A percentile compares a stretch with the other conserved stretches of the same genome.
These are phyloP conservation scores for Nephrotoma guestfalica DNA, from an alignment of 2,888 invertebrate genomes.

Conservation along the genomic window DNA sequence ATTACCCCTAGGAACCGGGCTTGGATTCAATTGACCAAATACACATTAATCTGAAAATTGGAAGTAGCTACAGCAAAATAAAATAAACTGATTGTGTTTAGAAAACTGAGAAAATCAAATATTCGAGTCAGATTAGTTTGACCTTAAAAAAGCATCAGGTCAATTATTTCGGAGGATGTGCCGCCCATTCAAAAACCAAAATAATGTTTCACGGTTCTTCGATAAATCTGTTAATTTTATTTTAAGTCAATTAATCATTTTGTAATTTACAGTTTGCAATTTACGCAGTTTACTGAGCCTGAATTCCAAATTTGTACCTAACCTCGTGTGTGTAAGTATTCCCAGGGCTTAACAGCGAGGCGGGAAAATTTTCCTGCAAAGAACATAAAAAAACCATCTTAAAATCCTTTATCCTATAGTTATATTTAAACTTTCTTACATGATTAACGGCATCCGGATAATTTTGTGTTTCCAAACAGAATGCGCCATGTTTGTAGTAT, in stretches of 20 bases:
- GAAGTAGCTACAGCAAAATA: too few species aligned
- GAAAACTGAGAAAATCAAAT: too few species aligned
- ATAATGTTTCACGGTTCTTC: too few species aligned
- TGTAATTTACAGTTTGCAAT: background rate
- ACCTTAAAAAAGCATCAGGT: too few species aligned
- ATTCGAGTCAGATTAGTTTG: too few species aligned
- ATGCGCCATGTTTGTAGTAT: slow-evolving; percentile 64
- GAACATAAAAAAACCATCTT: slow-evolving; percentile 1
- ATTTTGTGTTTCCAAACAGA: slow-evolving; percentile 85
- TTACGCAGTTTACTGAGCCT: background rate
- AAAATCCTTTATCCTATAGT: background rate
- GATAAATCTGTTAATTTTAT: too few species aligned
- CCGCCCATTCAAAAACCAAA: too few species aligned
- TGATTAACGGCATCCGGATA: slow-evolving; percentile 84
- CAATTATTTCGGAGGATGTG: too few species aligned
- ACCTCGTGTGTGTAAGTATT: slow-evolving; percentile 55
- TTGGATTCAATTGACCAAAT: too few species aligned
- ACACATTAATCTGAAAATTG: too few species aligned
- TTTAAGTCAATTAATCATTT: background rate
- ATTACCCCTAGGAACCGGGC: too few species aligned
- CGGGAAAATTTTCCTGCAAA: slow-evolving; percentile 60
- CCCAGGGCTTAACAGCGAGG: slow-evolving; percentile 54
- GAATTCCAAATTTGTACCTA: slow-evolving; percentile 55
- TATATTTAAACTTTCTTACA: slow-evolving; percentile 35
- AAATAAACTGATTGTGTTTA: too few species aligned